Conservation (phyloP, 2,888 invertebrate genomes). For the Cotesia congregata region DNA sequence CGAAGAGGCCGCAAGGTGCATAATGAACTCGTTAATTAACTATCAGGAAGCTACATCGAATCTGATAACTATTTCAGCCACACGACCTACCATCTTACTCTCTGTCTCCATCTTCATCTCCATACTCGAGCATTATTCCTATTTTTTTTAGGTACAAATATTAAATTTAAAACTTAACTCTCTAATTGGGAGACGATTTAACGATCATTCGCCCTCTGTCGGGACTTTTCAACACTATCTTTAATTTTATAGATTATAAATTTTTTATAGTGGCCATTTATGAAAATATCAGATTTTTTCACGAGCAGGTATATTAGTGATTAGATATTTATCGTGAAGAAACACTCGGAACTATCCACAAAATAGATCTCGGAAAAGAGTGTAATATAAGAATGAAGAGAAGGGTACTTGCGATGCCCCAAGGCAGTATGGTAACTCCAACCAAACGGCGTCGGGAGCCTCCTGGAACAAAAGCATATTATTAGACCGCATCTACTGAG, state of each 20-base stretch:
- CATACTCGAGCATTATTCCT: slow-evolving; percentile 6
- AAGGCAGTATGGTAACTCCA: slow-evolving; percentile 54
- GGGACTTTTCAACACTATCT: too few relatives aligned
- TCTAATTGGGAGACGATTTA: too few relatives aligned
- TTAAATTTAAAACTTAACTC: too few relatives aligned
- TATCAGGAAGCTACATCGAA: slow-evolving; percentile 69
- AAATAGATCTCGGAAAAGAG: slow-evolving; percentile 40
- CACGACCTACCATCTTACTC: slow-evolving; percentile 57
- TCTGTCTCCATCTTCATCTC: slow-evolving; percentile 18
- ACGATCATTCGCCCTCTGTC: too few relatives aligned
- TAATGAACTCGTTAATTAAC: slow-evolving; percentile 71
- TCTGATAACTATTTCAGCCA: slow-evolving; percentile 67
- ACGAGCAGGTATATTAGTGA: background rate
- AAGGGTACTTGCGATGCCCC: slow-evolving; percentile 54
- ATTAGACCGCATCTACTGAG: slow-evolving; percentile 59
- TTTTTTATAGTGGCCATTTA: too few relatives aligned
- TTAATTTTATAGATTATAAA: too few relatives aligned
- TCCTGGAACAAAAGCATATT: slow-evolving; percentile 63
- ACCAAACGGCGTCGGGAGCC: slow-evolving; percentile 57
- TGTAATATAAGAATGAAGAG: slow-evolving; percentile 40
- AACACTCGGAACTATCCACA: slow-evolving; percentile 48
- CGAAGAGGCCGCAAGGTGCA: slow-evolving; percentile 62
- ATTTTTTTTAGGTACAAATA: too few relatives aligned
- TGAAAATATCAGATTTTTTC: too few relatives aligned
- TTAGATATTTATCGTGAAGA: background rate